Evolutionary conservation across 2,888 invertebrate species (phyloP), one percentile per base, ranked within the genome.

Genomic region (Cotesia congregata): DNA sequence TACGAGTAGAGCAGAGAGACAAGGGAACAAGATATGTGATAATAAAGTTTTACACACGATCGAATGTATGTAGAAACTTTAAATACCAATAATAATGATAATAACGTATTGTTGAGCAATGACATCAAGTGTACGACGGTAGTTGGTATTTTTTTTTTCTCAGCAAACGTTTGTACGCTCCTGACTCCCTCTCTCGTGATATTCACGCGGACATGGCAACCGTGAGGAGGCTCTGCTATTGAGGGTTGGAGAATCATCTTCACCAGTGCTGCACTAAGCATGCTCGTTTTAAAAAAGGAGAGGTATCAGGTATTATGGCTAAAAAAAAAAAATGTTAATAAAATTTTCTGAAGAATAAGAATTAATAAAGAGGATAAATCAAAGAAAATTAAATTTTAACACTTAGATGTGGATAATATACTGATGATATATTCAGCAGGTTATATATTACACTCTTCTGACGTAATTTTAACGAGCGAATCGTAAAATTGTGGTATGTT

Each of bases 181-280:
- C 68, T 62, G 41, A n/a, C 6, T 72, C 41, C 61, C 6, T 76
- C 20, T 39, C n/a, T 71, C 50, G n/a, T 61, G 15, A 61, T 60
- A 61, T 17, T 71, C 71, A 71, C 62, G 15, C 61, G 62, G 64
- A 72, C 41, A 72, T 64, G 9, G 64, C 41, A 72, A 64, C 64
- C 72, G 40, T 62, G 17, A 59, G 20, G 15, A 50, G 50, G 50
- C 50, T 50, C 7, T 30, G 30, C 30, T 30, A 30, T 30, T 17
- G 50, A 41, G 12, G 50, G 50, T 20, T 68, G 41, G 50, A 68
- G 50, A 50, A 50, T 50, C 3, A 50, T 50, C 50, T 50, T 50
- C 50, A 50, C 50, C 50, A 50, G 50, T 50, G 50, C 50, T 50
- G 50, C 50, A 50, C 50, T 50, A 50, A 50, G 50, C 50, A 50